Evolutionary conservation across 2,113 vertebrate genomes (phyloP).

Genomic region (Notarius quadriscutis): DNA sequence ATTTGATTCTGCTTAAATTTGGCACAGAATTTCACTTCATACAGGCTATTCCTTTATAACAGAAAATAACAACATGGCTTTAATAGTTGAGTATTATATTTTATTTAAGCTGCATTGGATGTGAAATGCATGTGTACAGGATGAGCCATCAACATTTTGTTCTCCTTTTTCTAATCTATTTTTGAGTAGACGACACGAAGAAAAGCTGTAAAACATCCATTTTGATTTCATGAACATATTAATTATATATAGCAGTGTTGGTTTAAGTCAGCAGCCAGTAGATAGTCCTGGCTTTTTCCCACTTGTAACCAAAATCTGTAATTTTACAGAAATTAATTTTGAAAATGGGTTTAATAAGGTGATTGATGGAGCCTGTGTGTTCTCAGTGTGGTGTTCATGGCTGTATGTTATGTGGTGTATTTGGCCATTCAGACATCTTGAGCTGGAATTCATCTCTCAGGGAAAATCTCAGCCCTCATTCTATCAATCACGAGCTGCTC

Average conservation of each 20-base stretch:
- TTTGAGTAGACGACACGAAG: too few species aligned
- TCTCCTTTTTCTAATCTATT: too few species aligned
- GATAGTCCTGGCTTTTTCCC: neutral
- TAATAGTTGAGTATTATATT: too few species aligned
- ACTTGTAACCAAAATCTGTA: neutral
- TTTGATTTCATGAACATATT: too few species aligned
- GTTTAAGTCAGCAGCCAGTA: neutral
- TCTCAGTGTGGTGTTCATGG: neutral
- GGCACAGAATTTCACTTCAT: too few species aligned
- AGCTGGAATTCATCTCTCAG: neutral
- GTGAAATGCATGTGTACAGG: too few species aligned
- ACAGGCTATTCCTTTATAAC: too few species aligned
- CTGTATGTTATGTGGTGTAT: neutral
- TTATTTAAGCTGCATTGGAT: too few species aligned
- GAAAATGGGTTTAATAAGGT: neutral
- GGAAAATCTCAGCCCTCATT: neutral
- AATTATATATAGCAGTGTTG: neutral
- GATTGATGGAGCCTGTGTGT: neutral
- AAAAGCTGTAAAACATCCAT: too few species aligned
- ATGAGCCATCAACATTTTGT: too few species aligned
- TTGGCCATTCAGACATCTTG: neutral
- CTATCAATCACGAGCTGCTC: neutral
- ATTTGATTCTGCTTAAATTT: too few species aligned
- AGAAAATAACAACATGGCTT: too few species aligned
- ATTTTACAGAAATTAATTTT: neutral